Evolutionary conservation across 64 coral and sea anemone genomes (phyloP).

Genomic region (Actinia equina): DNA sequence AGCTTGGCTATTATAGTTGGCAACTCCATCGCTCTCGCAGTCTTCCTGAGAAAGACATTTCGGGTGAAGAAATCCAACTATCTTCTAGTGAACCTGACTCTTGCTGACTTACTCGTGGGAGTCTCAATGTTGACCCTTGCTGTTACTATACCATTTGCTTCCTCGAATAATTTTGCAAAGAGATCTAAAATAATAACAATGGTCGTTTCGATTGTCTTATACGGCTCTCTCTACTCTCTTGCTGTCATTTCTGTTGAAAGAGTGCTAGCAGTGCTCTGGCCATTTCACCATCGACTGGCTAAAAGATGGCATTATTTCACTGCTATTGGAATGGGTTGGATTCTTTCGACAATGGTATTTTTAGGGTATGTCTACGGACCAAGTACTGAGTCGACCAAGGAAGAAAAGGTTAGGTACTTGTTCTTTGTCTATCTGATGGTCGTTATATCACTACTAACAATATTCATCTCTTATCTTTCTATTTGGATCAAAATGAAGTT

Average conservation of each 20-base stretch:
- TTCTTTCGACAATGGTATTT: background rate
- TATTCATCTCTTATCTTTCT: background rate
- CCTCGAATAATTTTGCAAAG: too few relatives aligned
- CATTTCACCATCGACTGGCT: conserved; percentile 1
- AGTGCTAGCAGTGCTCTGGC: background rate
- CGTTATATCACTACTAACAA: background rate
- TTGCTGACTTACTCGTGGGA: background rate
- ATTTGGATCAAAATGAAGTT: conserved; percentile 16
- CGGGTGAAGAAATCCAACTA: conserved; percentile 6
- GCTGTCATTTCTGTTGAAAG: background rate
- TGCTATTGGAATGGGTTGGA: background rate
- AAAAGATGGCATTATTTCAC: background rate
- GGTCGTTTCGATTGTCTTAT: too few relatives aligned
- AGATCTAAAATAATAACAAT: too few relatives aligned
- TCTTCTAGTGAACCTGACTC: background rate
- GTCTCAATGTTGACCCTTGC: background rate
- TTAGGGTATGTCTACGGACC: too few relatives aligned
- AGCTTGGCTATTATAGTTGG: background rate
- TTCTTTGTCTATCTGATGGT: too few relatives aligned
- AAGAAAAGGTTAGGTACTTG: too few relatives aligned
- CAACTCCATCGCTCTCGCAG: background rate
- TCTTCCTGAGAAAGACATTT: conserved; percentile 7
- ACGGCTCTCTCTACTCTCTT: background rate
- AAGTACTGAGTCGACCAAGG: too few relatives aligned
- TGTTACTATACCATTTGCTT: too few relatives aligned